Evolutionary conservation across 1,140 invertebrate species (phyloP).

Genomic region (Leptinotarsa defecta): DNA sequence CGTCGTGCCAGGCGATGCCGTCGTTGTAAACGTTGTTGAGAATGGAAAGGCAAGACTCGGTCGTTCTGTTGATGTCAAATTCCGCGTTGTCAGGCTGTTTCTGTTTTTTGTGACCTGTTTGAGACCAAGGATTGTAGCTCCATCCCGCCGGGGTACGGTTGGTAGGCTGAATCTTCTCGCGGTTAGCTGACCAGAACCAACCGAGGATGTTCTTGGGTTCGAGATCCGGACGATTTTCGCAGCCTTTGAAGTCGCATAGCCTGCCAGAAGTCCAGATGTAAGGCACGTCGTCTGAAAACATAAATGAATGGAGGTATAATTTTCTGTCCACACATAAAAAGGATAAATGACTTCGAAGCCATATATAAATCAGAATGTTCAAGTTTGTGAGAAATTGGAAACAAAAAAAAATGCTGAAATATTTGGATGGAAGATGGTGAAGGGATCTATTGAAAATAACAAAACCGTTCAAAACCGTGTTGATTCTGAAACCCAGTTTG

Average conservation of each 20-base stretch:
- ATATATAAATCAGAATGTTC: too few species aligned
- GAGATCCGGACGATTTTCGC: conserved; percentile 81
- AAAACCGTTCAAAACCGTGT: too few species aligned
- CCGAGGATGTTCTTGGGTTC: conserved; percentile 84
- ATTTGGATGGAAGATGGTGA: too few species aligned
- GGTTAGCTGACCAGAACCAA: conserved; percentile 92
- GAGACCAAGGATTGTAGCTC: conserved; percentile 84
- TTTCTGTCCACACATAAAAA: too few species aligned
- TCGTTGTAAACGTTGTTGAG: conserved; percentile 91
- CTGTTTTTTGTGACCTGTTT: conserved; percentile 85
- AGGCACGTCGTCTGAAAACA: conserved; percentile 76
- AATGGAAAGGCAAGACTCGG: conserved; percentile 82
- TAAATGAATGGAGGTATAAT: too few species aligned
- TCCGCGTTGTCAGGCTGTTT: conserved; percentile 90
- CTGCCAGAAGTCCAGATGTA: conserved; percentile 92
- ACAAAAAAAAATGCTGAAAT: too few species aligned
- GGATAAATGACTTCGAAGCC: too few species aligned
- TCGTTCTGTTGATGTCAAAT: conserved; percentile 82
- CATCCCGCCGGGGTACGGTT: conserved; percentile 72
- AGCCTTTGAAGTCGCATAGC: conserved; percentile 91
- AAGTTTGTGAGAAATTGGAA: too few species aligned
- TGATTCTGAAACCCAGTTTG: too few species aligned
- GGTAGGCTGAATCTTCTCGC: conserved; percentile 85
- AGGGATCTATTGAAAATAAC: too few species aligned
- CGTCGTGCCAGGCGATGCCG: conserved; percentile 90